Conservation (phyloP, 2,113 vertebrate species). For the Eclectus roratus region DNA sequence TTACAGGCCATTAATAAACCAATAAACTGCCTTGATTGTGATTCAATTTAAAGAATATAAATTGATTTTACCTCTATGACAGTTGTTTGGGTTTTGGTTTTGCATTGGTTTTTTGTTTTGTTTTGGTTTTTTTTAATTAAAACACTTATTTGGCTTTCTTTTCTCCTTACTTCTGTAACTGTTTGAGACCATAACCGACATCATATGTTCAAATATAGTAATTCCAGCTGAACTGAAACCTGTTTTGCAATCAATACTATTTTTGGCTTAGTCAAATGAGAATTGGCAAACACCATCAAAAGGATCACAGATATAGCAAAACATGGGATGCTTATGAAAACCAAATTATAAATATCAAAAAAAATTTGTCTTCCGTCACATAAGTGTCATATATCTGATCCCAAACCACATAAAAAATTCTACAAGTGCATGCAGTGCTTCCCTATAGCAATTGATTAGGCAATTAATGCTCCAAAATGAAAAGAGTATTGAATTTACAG, state of each 20-base stretch:
- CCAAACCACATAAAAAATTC: not conserved
- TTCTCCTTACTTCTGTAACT: not conserved
- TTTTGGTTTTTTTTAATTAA: not conserved
- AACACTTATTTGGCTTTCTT: not conserved
- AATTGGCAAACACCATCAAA: not conserved
- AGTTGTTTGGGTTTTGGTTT: not conserved
- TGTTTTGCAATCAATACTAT: not conserved
- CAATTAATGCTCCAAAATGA: constrained; percentile 40
- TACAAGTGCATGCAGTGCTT: not conserved
- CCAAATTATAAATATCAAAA: not conserved
- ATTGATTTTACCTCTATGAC: not conserved
- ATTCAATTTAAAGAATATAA: not conserved
- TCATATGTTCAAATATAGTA: not conserved
- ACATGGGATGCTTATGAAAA: not conserved
- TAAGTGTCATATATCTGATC: not conserved
- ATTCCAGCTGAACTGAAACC: not conserved
- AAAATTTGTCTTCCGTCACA: not conserved
- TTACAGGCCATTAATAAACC: not conserved
- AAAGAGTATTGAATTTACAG: constrained; percentile 54
- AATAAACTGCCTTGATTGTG: not conserved
- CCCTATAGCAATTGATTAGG: not conserved
- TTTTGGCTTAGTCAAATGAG: not conserved
- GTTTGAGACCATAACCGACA: not conserved
- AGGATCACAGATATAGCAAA: not conserved
- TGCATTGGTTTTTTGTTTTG: too few species aligned